Percentiles rank a stretch among this genome's conserved stretches.
These are phyloP conservation scores for Euglossa dilemma DNA, from an alignment of 1,140 invertebrate genomes.

Conservation along the genomic window DNA sequence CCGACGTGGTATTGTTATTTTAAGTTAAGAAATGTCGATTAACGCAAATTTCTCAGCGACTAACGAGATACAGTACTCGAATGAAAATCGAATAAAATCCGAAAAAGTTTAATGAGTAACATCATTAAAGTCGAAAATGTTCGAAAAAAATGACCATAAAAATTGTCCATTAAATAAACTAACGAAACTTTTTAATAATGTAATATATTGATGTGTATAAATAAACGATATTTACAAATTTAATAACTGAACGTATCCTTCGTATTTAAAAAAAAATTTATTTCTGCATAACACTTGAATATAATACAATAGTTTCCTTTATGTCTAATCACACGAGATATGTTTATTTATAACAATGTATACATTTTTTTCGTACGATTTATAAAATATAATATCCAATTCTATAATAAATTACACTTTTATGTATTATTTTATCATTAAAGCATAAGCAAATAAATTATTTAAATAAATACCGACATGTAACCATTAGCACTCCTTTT, in stretches of 20 bases:
- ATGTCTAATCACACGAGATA: constrained; percentile 37
- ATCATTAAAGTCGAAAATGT: constrained; percentile 37
- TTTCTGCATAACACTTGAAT: constrained; percentile 18
- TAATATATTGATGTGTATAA: constrained; percentile 72
- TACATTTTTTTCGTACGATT: constrained; percentile 36
- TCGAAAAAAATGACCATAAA: constrained; percentile 52
- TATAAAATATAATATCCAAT: constrained; percentile 1
- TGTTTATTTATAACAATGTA: constrained; percentile 41
- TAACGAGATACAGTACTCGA: constrained; percentile 40
- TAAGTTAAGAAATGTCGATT: constrained; percentile 14
- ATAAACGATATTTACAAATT: constrained; percentile 63
- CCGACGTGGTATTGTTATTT: not conserved
- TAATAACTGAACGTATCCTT: not conserved
- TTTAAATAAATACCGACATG: constrained; percentile 10
- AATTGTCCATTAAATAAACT: constrained; percentile 67
- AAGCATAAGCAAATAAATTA: not conserved
- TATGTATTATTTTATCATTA: not conserved
- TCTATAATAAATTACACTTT: constrained; percentile 15
- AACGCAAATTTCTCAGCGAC: constrained; percentile 13
- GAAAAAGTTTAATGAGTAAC: constrained; percentile 1
- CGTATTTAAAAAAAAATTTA: constrained; percentile 33
- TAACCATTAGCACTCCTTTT: not conserved
- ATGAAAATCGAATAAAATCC: constrained; percentile 18
- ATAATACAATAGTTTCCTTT: constrained; percentile 25
- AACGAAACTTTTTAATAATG: constrained; percentile 75